Conservation (phyloP, 1,140 invertebrate species). For the Listronotus oregonensis region DNA sequence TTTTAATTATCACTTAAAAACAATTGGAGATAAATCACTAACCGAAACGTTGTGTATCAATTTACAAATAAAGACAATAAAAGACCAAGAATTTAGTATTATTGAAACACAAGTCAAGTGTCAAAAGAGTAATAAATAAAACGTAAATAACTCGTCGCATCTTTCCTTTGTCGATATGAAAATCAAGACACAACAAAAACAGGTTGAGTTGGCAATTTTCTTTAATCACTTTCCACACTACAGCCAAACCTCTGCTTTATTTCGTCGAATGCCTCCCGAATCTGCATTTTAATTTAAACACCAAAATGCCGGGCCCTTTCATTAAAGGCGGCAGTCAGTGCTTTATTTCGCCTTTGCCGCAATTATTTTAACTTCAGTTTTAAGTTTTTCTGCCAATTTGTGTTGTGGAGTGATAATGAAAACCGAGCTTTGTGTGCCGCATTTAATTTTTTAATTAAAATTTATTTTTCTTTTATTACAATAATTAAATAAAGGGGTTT, state of each 20-base stretch:
- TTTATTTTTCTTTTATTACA: constrained; percentile 13
- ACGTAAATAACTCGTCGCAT: too few relatives aligned
- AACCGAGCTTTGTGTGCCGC: constrained; percentile 20
- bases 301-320: constrained; percentile 22
- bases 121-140: too few relatives aligned
- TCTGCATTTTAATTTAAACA: constrained; percentile 34
- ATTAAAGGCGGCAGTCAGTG: constrained; percentile 6
- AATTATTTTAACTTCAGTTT: constrained; percentile 34
- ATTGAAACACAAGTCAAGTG: too few relatives aligned
- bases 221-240: constrained; percentile 32
- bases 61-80: too few relatives aligned
- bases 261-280: constrained; percentile 17
- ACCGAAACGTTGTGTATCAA: too few relatives aligned
- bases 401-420: constrained; percentile 31
- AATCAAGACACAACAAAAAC: constrained; percentile 14
- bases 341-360: constrained; percentile 26
- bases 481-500: background rate
- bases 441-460: constrained; percentile 26
- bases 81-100: too few relatives aligned
- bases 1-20: too few relatives aligned
- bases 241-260: constrained; percentile 13
- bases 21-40: too few relatives aligned
- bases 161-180: constrained; percentile 2
- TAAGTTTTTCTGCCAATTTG: constrained; percentile 35
- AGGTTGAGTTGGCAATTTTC: constrained; percentile 21